phyloP scores from a whole-genome alignment of 2,797 vertebrate species.

The Falco columbarius region DNA sequence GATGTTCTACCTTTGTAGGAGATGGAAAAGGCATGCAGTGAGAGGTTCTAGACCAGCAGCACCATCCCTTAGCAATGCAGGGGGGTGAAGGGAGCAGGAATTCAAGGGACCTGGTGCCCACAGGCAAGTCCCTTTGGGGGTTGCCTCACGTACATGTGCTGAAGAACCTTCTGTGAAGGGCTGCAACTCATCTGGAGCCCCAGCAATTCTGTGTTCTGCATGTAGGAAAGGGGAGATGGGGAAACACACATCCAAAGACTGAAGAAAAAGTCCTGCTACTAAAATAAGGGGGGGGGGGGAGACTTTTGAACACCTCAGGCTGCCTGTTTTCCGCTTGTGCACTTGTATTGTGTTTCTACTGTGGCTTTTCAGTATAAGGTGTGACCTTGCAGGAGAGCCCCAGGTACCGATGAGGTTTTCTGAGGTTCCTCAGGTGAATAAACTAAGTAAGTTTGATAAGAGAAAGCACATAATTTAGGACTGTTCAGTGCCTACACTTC shows the following conservation, averaged over 20 bases:
- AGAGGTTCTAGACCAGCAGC: not conserved
- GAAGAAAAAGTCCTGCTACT: not conserved
- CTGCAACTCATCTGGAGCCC: not conserved
- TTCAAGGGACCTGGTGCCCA: not conserved
- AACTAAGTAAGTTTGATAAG: not conserved
- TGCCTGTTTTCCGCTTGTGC: not conserved
- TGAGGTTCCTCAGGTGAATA: not conserved
- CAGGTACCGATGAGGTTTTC: not conserved
- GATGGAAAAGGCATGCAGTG: not conserved
- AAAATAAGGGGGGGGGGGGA: fast-evolving
- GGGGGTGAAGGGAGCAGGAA: not conserved
- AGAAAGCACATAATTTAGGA: not conserved
- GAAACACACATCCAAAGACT: not conserved
- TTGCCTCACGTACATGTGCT: fast-evolving
- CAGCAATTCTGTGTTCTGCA: not conserved
- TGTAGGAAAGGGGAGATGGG: not conserved
- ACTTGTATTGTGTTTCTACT: not conserved
- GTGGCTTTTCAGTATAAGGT: not conserved
- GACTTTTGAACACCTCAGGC: not conserved
- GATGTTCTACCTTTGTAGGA: not conserved
- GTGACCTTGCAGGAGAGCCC: not conserved
- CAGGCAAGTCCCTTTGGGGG: not conserved
- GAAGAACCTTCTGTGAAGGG: not conserved
- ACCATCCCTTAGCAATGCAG: not conserved
- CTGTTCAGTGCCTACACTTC: not conserved